phyloP scores from a whole-genome alignment of 30 jellyfish, hydroid and myxozoan species.

The Aurelia coerulea region DNA sequence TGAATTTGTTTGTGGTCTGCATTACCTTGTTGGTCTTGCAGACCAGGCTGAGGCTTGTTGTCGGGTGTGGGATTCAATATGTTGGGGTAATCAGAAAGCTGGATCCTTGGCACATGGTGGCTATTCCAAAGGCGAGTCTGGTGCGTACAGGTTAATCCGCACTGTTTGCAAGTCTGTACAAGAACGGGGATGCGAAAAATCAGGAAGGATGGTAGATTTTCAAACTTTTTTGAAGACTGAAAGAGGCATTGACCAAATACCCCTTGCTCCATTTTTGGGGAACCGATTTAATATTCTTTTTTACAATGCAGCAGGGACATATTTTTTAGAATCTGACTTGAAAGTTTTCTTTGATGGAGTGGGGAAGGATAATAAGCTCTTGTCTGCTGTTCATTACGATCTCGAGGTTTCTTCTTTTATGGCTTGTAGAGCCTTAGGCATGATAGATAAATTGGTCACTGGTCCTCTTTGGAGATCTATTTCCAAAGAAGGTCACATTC shows the following conservation, averaged over 20 bases:
- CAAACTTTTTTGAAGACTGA: slow-evolving; percentile 8
- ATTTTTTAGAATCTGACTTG: background rate
- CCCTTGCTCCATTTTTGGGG: slow-evolving; percentile 38
- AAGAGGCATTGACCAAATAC: background rate
- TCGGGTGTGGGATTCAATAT: slow-evolving; percentile 39
- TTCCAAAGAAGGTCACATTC: background rate
- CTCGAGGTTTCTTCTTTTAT: slow-evolving; percentile 7
- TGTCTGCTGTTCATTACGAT: slow-evolving; percentile 36
- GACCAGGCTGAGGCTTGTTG: slow-evolving; percentile 58
- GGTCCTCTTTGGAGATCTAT: slow-evolving; percentile 52
- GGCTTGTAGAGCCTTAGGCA: background rate
- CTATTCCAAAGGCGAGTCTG: slow-evolving; percentile 62
- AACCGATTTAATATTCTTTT: slow-evolving; percentile 45
- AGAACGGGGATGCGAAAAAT: slow-evolving; percentile 55
- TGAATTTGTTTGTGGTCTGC: slow-evolving; percentile 62
- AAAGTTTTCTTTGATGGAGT: slow-evolving; percentile 12
- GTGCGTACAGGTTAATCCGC: slow-evolving; percentile 21
- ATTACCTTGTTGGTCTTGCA: slow-evolving; percentile 61
- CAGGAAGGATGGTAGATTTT: slow-evolving; percentile 53
- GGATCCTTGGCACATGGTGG: slow-evolving; percentile 74
- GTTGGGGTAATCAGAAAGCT: slow-evolving; percentile 44
- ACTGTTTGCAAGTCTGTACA: slow-evolving; percentile 55
- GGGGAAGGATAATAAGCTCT: slow-evolving; percentile 1
- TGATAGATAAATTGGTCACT: slow-evolving; percentile 23
- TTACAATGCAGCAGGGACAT: slow-evolving; percentile 13